Evolutionary conservation across 1,140 invertebrate genomes (phyloP).

Genomic region (Trichogramma pretiosum): DNA sequence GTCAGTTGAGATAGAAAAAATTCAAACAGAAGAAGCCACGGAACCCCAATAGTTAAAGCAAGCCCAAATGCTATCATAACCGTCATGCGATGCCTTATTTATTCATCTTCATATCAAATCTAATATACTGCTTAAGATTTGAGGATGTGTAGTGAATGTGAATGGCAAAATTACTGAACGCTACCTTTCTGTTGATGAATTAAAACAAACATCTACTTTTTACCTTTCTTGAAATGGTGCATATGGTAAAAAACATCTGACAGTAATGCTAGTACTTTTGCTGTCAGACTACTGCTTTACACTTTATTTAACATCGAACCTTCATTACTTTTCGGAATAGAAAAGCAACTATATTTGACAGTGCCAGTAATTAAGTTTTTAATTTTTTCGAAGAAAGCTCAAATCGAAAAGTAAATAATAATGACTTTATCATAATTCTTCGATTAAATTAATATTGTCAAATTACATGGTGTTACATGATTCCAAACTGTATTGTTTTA

Average conservation of each 20-base stretch:
- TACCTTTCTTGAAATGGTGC: constrained; percentile 1
- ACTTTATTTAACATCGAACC: constrained; percentile 13
- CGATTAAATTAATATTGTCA: no score
- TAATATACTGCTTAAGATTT: constrained; percentile 17
- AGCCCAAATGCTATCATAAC: constrained; percentile 17
- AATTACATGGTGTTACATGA: no score
- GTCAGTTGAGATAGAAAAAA: constrained; percentile 12
- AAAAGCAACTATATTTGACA: constrained; percentile 6
- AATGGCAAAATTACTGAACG: neutral
- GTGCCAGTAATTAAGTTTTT: neutral
- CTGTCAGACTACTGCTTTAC: constrained; percentile 8
- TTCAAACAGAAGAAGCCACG: constrained; percentile 6
- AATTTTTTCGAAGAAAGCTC: no score
- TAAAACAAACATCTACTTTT: neutral
- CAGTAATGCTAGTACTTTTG: neutral
- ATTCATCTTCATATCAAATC: constrained; percentile 11
- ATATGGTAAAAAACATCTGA: constrained; percentile 1
- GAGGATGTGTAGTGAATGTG: constrained; percentile 8
- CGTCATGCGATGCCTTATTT: constrained; percentile 8
- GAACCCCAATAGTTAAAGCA: constrained; percentile 12
- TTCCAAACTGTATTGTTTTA: no score
- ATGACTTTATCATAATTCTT: no score
- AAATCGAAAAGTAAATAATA: no score
- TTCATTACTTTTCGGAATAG: neutral
- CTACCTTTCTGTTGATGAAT: constrained; percentile 9